A percentile compares a stretch with the other conserved stretches of the same genome.
These are phyloP conservation scores for Lipotes vexillifer DNA, from an alignment of 2,113 vertebrate species.

Conservation along the genomic window DNA sequence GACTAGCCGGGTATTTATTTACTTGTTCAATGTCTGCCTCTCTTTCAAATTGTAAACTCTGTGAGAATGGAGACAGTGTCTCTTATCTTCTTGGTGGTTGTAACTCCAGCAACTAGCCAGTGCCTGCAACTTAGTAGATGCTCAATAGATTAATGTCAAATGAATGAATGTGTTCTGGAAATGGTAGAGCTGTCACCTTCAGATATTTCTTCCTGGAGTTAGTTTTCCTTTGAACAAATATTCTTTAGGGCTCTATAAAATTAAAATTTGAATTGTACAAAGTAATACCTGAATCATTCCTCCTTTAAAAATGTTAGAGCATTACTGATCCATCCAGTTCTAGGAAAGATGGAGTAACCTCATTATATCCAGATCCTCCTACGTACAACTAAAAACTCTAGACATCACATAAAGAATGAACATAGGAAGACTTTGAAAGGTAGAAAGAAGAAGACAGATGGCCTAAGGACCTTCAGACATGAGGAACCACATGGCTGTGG, in stretches of 20 bases:
- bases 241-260: neutral
- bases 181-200: neutral
- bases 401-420: neutral
- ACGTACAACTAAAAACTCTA: neutral
- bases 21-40: neutral
- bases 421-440: slow-evolving; percentile 33
- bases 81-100: neutral
- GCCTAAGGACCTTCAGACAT: neutral
- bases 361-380: neutral
- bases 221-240: neutral
- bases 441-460: slow-evolving; percentile 15
- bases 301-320: neutral
- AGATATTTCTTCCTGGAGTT: neutral
- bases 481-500: neutral
- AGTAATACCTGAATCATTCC: neutral
- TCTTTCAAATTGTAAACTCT: neutral
- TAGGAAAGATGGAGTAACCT: neutral
- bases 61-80: neutral
- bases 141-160: neutral
- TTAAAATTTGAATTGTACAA: neutral
- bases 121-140: neutral
- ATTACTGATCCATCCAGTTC: neutral
- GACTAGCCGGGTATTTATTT: neutral
- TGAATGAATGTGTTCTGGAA: neutral
- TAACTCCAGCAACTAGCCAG: neutral